These are phyloP conservation scores for Chaetodon trifascialis DNA, from an alignment of 2,113 vertebrate species.

Conservation along the genomic window DNA sequence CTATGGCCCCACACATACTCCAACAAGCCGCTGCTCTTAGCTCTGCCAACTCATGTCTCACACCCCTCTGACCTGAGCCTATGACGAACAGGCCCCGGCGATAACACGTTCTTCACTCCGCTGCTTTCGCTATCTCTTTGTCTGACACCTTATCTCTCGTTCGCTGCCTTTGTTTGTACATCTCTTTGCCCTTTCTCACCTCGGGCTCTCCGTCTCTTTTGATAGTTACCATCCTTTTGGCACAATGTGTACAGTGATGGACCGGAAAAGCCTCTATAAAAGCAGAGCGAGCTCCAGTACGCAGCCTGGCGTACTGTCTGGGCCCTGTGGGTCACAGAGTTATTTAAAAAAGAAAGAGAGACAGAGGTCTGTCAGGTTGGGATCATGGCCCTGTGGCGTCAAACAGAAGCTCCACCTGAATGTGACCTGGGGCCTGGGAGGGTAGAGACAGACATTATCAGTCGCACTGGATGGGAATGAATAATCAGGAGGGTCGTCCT, in stretches of 20 bases:
- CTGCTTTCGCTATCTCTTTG: constrained; percentile 62
- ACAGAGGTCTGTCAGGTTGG: constrained; percentile 33
- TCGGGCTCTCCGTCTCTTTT: constrained; percentile 63
- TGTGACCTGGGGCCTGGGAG: constrained; percentile 53
- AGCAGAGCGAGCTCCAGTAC: constrained; percentile 30
- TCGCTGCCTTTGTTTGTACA: constrained; percentile 71
- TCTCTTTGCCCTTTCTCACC: constrained; percentile 76
- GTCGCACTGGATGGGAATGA: constrained; percentile 31
- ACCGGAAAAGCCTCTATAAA: constrained; percentile 68
- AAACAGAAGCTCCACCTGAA: constrained; percentile 74
- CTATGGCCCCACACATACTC: constrained; percentile 84
- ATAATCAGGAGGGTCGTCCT: constrained; percentile 43
- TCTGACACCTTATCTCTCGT: constrained; percentile 71
- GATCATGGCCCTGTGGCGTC: constrained; percentile 65
- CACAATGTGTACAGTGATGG: constrained; percentile 54
- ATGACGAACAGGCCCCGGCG: constrained; percentile 57
- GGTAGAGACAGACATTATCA: constrained; percentile 49
- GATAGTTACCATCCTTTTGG: constrained; percentile 70
- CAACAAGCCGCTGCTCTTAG: constrained; percentile 68
- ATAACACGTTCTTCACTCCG: constrained; percentile 68
- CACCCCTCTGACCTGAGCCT: constrained; percentile 70
- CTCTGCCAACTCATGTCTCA: constrained; percentile 74
- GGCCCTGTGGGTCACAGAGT: constrained; percentile 58
- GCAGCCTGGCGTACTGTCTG: constrained; percentile 59
- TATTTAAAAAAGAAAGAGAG: constrained; percentile 31